Evolutionary conservation across 2,888 invertebrate genomes (phyloP), one percentile per base, ranked within the genome.

Genomic region (Entomobrya multifasciata): DNA sequence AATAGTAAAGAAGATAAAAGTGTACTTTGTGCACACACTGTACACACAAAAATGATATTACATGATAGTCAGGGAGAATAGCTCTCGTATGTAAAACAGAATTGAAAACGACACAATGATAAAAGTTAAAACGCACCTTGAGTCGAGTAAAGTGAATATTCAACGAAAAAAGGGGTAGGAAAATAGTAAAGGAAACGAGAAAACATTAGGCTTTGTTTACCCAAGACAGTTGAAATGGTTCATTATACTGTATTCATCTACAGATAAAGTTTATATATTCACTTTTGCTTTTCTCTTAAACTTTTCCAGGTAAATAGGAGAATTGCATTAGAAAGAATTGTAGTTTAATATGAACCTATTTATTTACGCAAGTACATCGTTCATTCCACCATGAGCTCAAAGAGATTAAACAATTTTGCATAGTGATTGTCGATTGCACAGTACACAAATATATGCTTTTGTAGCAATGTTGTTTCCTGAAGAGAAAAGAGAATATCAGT

Each of bases 171-270:
- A 15, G 13, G 27, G 74, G 25, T 30, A 55, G 74, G 55, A n/a
- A 74, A 74, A 74, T 55, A 36, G 74, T 49, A 17, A 57, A 36
- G 72, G 76, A 77, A 77, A 78, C 27, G 62, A 78, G n/a, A 62
- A 41, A 44, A 47, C 78, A 79, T 79, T 65, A 65, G 62, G 62
- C 30, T 79, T 47, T 79, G 78, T 79, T 79, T 79, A 79, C 78
- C n/a, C 47, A 49, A 44, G 78, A 79, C 78, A 79, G 78, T 30
- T 65, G 27, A 70, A 70, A 72, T 60, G 57, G 57, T 77, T 77
- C 77, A 77, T 77, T 77, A n/a, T n/a, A 77, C 41, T 76, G 44
- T 25, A 57, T 25, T 41, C 20, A 17, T 52, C 25, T 60, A 22
- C n/a, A n/a, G n/a, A n/a, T n/a, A n/a, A n/a, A n/a, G n/a, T n/a